Conservation (phyloP, 1,140 invertebrate genomes). For the Lycorma delicatula region DNA sequence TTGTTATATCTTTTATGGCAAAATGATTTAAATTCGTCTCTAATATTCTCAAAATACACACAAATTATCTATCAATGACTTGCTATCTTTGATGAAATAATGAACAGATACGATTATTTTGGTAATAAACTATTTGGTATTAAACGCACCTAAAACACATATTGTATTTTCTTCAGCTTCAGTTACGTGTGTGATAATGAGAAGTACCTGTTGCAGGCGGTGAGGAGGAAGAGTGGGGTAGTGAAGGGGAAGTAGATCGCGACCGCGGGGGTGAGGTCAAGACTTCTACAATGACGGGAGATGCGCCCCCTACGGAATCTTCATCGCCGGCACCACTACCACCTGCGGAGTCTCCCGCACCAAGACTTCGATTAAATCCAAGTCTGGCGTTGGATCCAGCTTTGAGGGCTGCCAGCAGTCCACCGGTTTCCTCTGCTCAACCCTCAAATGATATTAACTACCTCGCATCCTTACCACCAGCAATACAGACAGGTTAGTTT, state of each 20-base stretch:
- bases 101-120: too few relatives aligned
- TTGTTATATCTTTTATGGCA: too few relatives aligned
- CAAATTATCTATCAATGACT: too few relatives aligned
- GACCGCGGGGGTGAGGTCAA: conserved; percentile 3
- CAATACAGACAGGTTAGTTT: conserved; percentile 37
- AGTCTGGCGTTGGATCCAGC: conserved; percentile 73
- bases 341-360: conserved; percentile 37
- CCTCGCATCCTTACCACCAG: conserved; percentile 37
- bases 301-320: conserved; percentile 37
- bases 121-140: too few relatives aligned
- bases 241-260: conserved; percentile 17
- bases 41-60: too few relatives aligned
- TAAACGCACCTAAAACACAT: too few relatives aligned
- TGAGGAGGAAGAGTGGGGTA: conserved; percentile 22
- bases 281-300: conserved; percentile 8
- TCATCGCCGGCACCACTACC: conserved; percentile 30
- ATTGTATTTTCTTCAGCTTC: too few relatives aligned
- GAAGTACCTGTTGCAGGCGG: conserved; percentile 16
- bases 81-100: too few relatives aligned
- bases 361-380: conserved; percentile 60
- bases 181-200: neutral
- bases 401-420: conserved; percentile 40
- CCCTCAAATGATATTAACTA: conserved; percentile 35
- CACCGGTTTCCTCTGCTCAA: conserved; percentile 36
- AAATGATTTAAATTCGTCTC: too few relatives aligned